These are phyloP conservation scores for Zaprionus camerounensis DNA, from an alignment of 1,140 invertebrate genomes.

Conservation along the genomic window DNA sequence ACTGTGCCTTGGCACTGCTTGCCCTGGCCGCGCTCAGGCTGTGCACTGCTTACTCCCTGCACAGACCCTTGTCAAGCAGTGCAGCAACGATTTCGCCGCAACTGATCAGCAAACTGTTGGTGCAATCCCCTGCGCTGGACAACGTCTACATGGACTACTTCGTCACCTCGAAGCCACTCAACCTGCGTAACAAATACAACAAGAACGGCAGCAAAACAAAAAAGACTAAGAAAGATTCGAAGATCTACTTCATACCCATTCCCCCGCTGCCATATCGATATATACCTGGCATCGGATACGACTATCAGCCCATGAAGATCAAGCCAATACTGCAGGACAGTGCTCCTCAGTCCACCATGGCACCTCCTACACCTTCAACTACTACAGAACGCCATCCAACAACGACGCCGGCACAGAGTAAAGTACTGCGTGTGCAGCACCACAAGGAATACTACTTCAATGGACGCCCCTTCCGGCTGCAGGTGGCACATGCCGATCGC, in stretches of 20 bases:
- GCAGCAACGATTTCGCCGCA: slow-evolving; percentile 13
- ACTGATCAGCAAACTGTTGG: slow-evolving; percentile 57
- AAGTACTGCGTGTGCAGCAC: slow-evolving; percentile 65
- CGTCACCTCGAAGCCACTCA: slow-evolving; percentile 75
- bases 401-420: slow-evolving; percentile 43
- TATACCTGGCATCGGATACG: slow-evolving; percentile 76
- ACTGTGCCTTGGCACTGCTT: slow-evolving; percentile 26
- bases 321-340: slow-evolving; percentile 61
- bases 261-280: slow-evolving; percentile 79
- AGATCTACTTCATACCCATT: slow-evolving; percentile 82
- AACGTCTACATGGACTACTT: slow-evolving; percentile 77
- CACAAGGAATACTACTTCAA: slow-evolving; percentile 79
- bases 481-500: slow-evolving; percentile 71
- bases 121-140: slow-evolving; percentile 73
- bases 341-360: not conserved
- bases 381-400: slow-evolving; percentile 23
- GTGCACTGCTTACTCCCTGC: slow-evolving; percentile 35
- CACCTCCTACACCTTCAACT: not conserved
- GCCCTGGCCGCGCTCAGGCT: slow-evolving; percentile 23
- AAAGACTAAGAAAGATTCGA: slow-evolving; percentile 82
- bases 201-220: slow-evolving; percentile 71
- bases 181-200: slow-evolving; percentile 69
- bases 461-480: slow-evolving; percentile 75
- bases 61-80: slow-evolving; percentile 32
- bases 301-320: slow-evolving; percentile 81